Evolutionary conservation across 64 coral and sea anemone species (phyloP), one percentile per base, ranked within the genome.

Genomic region (Trachythela sp.): DNA sequence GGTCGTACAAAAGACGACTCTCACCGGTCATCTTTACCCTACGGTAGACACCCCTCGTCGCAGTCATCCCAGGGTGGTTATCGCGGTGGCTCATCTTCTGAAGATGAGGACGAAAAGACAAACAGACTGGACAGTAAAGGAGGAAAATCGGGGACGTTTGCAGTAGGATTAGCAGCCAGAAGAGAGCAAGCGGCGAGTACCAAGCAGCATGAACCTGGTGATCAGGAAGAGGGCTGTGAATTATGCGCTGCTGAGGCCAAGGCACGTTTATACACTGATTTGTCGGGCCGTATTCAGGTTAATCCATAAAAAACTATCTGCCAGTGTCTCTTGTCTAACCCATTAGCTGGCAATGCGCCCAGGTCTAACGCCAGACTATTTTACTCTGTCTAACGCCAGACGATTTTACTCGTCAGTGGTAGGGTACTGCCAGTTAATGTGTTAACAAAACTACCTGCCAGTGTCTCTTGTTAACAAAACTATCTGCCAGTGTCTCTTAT

Each of bases 41-140:
- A 80, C 37, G 31, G 20, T 22, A 80, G 33, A 18, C 75, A 80
- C 30, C 75, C 75, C 31, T 80, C 75, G 9, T 80, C 75, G 0
- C 75, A 30, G 15, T 35, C 33, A 0, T 37, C 75, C 37, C 75
- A 80, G 17, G 37, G 75, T 0, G 37, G 75, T 6, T 80, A 80
- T 36, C 84, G 84, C 75, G n/a, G 68, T 2, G 93, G 91, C 0
- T 93, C 93, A 1, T 94, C 93, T 1, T 95, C 96, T 0, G 89
- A 94, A 83, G 96, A 99, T 18, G 96, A 99, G 9, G 96, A 99
- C n/a, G 96, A 99, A 86, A 59, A 54, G 32, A 99, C 96, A 2
- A 99, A 95, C n/a, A 80, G 87, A 49, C 89, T 85, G 36, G 89
- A 24, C 13, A 64, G 52, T 0, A 88, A 86, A 56, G 87, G 89